phyloP scores from a whole-genome alignment of 1,140 invertebrate genomes.

The Lordiphosa collinella region DNA sequence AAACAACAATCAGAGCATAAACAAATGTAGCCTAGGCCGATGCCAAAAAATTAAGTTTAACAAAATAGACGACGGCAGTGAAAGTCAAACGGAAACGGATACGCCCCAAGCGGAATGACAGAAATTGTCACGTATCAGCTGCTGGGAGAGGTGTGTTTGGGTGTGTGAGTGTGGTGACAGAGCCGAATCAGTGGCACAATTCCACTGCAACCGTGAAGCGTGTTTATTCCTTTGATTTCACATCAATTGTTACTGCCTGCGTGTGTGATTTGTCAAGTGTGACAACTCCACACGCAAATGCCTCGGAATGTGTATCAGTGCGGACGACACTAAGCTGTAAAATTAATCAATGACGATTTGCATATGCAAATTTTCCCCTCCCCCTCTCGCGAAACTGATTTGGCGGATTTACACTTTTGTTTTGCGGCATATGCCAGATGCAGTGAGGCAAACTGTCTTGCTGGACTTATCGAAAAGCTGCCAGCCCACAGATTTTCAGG shows the following conservation, averaged over 20 bases:
- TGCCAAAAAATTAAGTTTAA: slow-evolving; percentile 50
- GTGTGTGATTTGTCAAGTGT: slow-evolving; percentile 53
- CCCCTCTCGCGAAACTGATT: slow-evolving; percentile 10
- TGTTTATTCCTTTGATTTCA: slow-evolving; percentile 62
- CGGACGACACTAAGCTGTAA: slow-evolving; percentile 2
- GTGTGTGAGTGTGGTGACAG: slow-evolving; percentile 1
- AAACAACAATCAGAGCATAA: slow-evolving; percentile 57
- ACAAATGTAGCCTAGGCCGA: slow-evolving; percentile 27
- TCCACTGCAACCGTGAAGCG: neutral
- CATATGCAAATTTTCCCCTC: slow-evolving; percentile 39
- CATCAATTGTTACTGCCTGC: slow-evolving; percentile 58
- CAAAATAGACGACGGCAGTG: slow-evolving; percentile 17
- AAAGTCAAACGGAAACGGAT: slow-evolving; percentile 56
- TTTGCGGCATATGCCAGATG: slow-evolving; percentile 37
- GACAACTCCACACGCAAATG: slow-evolving; percentile 15
- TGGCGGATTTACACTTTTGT: slow-evolving; percentile 23
- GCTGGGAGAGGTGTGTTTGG: slow-evolving; percentile 27
- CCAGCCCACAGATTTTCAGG: slow-evolving; percentile 51
- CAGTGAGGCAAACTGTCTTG: slow-evolving; percentile 12
- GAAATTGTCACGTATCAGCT: slow-evolving; percentile 47
- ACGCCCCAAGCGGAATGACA: slow-evolving; percentile 52
- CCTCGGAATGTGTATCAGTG: neutral
- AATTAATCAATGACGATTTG: slow-evolving; percentile 24
- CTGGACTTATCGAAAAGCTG: slow-evolving; percentile 42
- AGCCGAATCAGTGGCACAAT: neutral